Conservation (phyloP, 2,888 invertebrate species). For the Heliconius aoede region DNA sequence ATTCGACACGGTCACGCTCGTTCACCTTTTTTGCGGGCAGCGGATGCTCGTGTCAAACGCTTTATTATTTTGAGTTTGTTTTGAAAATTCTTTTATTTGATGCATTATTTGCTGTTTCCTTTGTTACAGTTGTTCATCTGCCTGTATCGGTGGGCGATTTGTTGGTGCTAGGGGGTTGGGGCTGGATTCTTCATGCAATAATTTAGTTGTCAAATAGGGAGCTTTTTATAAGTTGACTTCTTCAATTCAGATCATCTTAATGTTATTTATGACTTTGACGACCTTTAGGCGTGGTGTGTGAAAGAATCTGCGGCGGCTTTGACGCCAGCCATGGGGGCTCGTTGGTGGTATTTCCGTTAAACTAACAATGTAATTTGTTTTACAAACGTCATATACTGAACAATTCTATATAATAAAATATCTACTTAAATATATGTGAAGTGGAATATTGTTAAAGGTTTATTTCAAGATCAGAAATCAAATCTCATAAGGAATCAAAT, state of each 20-base stretch:
- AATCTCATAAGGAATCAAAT: background rate
- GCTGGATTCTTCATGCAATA: conserved; percentile 74
- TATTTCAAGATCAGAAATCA: background rate
- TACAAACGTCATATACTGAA: conserved; percentile 47
- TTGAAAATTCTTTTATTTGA: conserved; percentile 84
- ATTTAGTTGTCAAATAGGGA: conserved; percentile 83
- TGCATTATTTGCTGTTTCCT: conserved; percentile 79
- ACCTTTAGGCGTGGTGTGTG: conserved; percentile 71
- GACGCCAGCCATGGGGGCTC: conserved; percentile 63
- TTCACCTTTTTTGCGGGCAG: conserved; percentile 74
- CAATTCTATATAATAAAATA: conserved; percentile 38
- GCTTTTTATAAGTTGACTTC: conserved; percentile 68
- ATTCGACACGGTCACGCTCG: conserved; percentile 65
- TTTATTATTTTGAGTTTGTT: conserved; percentile 84
- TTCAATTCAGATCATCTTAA: conserved; percentile 76
- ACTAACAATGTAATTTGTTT: conserved; percentile 58
- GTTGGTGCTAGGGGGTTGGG: conserved; percentile 70
- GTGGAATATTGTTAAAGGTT: background rate
- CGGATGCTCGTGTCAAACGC: conserved; percentile 85
- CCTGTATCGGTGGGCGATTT: conserved; percentile 70
- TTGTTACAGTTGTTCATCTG: conserved; percentile 79
- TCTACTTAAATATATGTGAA: background rate
- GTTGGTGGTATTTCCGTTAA: conserved; percentile 81
- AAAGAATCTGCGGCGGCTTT: conserved; percentile 76
- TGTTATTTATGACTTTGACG: conserved; percentile 81